Percentiles rank a stretch among this genome's conserved stretches.
Evolutionary conservation across 37 sponge, comb jelly and placozoan species (phyloP).

Genomic region (Lycopodina hypogea): DNA sequence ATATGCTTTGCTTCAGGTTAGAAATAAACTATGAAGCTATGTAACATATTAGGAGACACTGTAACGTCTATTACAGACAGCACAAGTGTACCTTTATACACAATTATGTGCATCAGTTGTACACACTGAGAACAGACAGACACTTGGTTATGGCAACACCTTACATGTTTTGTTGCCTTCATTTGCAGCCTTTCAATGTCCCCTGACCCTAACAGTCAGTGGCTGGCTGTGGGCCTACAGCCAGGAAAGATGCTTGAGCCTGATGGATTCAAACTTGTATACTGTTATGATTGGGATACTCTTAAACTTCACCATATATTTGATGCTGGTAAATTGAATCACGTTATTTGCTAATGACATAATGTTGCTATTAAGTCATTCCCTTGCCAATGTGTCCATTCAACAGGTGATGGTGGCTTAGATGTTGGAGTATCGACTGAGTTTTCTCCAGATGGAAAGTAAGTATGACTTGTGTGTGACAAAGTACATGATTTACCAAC

Average conservation of each 20-base stretch:
- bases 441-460: constrained; percentile 72
- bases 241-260: constrained; percentile 65
- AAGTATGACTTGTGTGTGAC: constrained; percentile 15
- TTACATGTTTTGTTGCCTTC: background rate
- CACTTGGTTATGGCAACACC: too few relatives aligned
- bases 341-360: background rate
- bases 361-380: background rate
- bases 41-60: too few relatives aligned
- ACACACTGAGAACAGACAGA: too few relatives aligned
- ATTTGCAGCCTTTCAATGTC: constrained; percentile 30
- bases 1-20: too few relatives aligned
- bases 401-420: constrained; percentile 63
- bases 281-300: constrained; percentile 42
- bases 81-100: too few relatives aligned
- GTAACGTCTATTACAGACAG: too few relatives aligned
- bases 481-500: too few relatives aligned
- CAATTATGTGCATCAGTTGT: too few relatives aligned
- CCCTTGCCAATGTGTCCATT: background rate
- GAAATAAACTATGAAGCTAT: too few relatives aligned
- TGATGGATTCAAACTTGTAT: constrained; percentile 52
- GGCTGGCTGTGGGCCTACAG: constrained; percentile 68
- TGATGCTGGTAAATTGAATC: constrained; percentile 54
- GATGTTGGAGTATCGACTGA: constrained; percentile 24
- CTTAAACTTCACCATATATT: constrained; percentile 51
- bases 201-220: constrained; percentile 20